A percentile compares a stretch with the other conserved stretches of the same genome.
Evolutionary conservation across 2,888 invertebrate species (phyloP).

Genomic region (Prenolepis imparis): DNA sequence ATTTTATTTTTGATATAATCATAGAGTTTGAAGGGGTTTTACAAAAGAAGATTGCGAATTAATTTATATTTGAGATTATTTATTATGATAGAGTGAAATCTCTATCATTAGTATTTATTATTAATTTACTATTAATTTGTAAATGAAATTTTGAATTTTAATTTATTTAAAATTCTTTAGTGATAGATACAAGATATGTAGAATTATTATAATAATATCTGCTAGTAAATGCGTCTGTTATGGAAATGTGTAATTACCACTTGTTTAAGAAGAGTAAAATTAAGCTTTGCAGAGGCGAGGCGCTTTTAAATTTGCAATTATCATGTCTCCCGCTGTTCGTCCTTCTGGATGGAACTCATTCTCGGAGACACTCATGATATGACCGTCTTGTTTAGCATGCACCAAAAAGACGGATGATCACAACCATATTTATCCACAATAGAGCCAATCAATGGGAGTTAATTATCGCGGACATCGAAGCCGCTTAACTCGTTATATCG

Average conservation of each 20-base stretch:
- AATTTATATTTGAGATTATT: neutral
- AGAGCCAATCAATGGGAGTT: conserved; percentile 76
- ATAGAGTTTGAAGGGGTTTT: neutral
- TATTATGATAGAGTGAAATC: neutral
- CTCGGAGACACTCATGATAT: conserved; percentile 21
- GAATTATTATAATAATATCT: conserved; percentile 1
- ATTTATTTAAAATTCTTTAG: neutral
- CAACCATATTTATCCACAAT: conserved; percentile 74
- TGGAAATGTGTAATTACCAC: neutral
- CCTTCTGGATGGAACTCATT: conserved; percentile 40
- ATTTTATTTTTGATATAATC: conserved; percentile 10
- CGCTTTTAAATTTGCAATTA: conserved; percentile 35
- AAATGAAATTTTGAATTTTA: neutral
- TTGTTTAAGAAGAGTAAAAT: conserved; percentile 5
- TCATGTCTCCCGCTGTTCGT: conserved; percentile 43
- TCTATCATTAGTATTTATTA: neutral
- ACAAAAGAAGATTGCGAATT: neutral
- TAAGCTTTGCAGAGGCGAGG: conserved; percentile 4
- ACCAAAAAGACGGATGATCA: conserved; percentile 51
- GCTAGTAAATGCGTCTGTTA: neutral
- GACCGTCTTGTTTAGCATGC: conserved; percentile 44
- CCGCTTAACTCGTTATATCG: conserved; percentile 67
- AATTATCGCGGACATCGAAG: conserved; percentile 71
- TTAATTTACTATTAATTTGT: neutral
- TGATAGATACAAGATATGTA: neutral